Evolutionary conservation across 2,797 vertebrate genomes (phyloP), one percentile per base, ranked within the genome.

Genomic region (Ceryle rudis): DNA sequence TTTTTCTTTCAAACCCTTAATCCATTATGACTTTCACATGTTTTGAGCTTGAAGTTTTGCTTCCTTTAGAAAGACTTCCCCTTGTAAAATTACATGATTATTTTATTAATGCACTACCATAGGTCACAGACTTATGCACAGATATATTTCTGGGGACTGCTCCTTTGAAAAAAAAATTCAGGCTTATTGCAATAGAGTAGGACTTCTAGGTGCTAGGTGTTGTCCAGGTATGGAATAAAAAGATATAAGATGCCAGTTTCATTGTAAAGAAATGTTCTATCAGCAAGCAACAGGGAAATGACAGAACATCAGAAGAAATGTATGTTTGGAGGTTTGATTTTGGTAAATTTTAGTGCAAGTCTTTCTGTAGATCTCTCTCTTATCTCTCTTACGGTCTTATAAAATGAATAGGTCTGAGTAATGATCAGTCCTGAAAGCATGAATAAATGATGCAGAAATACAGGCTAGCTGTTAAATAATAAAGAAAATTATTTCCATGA

Each of bases 381-480:
- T n/a, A n/a, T n/a, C n/a, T n/a, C n/a, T n/a, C 12, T 41, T 54
- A 21, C 5, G 5, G 2, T 67, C 54, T 69, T 64, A 10, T 81
- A 72, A 78, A 26, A 31, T 69, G 14, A 19, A 23, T 46, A 70
- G 39, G 46, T 52, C 62, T 88, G 87, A 90, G 42, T 62, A 88
- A 86, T 1, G 10, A 64, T 10, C 31, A 35, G 39, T 66, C 54
- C 49, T 73, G 62, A 89, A 88, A 80, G 69, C 31, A 67, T 64
- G 55, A 91, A 60, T 90, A 84, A 93, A 60, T 70, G 20, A 78
- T 86, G 44, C 42, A 88, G 49, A 93, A 93, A 67, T 77, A 55
- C 10, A 61, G 60, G 42, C 14, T 52, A 60, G 33, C 66, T 93
- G 66, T 86, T 85, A 74, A 93, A 79, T 92, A 85, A 67, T 58